A percentile compares a stretch with the other conserved stretches of the same genome.
Evolutionary conservation across 2,888 invertebrate genomes (phyloP).

Genomic region (Ormyrus nitidulus): DNA sequence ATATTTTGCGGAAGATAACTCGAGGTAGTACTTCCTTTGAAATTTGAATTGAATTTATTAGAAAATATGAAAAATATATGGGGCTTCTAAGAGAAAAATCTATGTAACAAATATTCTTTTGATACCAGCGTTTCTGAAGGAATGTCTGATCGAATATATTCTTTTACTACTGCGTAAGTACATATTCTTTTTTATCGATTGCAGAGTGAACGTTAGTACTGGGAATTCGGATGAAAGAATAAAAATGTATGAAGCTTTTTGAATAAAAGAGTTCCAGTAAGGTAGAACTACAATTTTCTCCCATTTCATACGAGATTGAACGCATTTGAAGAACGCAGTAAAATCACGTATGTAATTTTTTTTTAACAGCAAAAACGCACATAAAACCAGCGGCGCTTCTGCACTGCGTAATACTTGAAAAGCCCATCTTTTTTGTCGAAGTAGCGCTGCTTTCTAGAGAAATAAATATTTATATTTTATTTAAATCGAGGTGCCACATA

Average conservation of each 20-base stretch:
- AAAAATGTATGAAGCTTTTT: slow-evolving; percentile 11
- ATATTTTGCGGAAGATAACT: no score
- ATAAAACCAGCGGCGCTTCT: no score
- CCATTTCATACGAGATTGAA: neutral
- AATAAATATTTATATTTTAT: no score
- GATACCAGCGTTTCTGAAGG: neutral
- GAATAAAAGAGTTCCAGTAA: neutral
- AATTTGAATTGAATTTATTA: no score
- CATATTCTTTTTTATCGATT: neutral
- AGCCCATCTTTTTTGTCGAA: no score
- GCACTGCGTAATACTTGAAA: no score
- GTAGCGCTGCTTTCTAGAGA: no score
- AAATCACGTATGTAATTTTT: slow-evolving; percentile 4
- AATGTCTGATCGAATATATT: slow-evolving; percentile 32
- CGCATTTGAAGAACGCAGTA: neutral
- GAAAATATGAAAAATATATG: no score
- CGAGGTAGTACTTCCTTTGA: no score
- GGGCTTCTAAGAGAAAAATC: no score
- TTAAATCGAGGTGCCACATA: no score
- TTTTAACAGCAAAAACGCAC: neutral
- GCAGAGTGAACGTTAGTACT: neutral
- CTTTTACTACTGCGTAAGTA: slow-evolving; percentile 38
- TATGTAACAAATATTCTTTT: no score
- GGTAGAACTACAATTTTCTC: neutral
- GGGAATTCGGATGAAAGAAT: neutral